phyloP scores from a whole-genome alignment of 2,113 vertebrate species.

The Xiphophorus hellerii region DNA sequence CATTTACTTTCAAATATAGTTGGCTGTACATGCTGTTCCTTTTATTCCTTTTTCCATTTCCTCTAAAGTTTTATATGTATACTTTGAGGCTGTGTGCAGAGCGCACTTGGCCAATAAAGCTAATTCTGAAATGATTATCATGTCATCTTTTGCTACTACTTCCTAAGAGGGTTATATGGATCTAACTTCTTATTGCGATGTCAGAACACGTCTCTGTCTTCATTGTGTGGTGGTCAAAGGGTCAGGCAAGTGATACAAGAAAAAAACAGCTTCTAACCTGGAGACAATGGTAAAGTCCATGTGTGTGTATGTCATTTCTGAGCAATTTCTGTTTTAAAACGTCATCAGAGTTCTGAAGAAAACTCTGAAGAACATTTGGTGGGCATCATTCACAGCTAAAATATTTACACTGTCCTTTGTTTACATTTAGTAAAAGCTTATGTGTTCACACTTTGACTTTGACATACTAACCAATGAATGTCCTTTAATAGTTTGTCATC shows the following conservation, averaged over 20 bases:
- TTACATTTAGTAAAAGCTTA: too few species aligned
- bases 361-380: constrained; percentile 1
- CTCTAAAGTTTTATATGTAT: too few species aligned
- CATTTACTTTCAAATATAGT: too few species aligned
- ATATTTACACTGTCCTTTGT: too few species aligned
- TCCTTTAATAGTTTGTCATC: neutral
- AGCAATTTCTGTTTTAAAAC: constrained; percentile 12
- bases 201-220: constrained; percentile 30
- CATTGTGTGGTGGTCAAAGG: constrained; percentile 51
- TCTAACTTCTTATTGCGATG: constrained; percentile 7
- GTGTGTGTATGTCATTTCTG: constrained; percentile 2
- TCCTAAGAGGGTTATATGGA: neutral
- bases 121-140: neutral
- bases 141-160: neutral
- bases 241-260: constrained; percentile 23
- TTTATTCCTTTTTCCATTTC: too few species aligned
- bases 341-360: too few species aligned
- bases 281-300: constrained; percentile 8
- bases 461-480: too few species aligned
- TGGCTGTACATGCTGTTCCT: too few species aligned
- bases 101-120: too few species aligned
- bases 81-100: too few species aligned
- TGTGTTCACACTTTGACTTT: too few species aligned
- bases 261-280: constrained; percentile 33
- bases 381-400: constrained; percentile 11